Conservation (phyloP, 2,888 invertebrate species). For the Cephus sareptanus region DNA sequence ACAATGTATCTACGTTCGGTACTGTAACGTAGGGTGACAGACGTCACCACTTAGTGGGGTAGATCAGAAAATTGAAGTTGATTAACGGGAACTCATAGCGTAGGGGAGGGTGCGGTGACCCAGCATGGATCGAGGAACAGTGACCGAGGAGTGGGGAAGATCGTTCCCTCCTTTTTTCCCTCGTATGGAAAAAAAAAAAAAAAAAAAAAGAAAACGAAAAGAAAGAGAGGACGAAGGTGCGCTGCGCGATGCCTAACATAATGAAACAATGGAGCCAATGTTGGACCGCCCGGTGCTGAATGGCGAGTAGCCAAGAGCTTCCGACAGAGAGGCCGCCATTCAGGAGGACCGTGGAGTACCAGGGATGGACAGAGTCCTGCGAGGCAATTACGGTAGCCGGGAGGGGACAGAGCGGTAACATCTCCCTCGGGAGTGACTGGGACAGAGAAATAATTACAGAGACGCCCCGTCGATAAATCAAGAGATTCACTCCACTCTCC, state of each 20-base stretch:
- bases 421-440: slow-evolving; percentile 1
- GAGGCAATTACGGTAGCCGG: slow-evolving; percentile 55
- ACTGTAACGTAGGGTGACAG: neutral
- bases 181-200: neutral
- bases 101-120: neutral
- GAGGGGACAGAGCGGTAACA: slow-evolving; percentile 44
- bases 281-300: slow-evolving; percentile 22
- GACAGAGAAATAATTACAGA: slow-evolving; percentile 60
- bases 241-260: slow-evolving; percentile 7
- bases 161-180: neutral
- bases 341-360: slow-evolving; percentile 39
- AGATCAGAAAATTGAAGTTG: neutral
- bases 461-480: slow-evolving; percentile 64
- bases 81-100: neutral
- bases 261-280: slow-evolving; percentile 14
- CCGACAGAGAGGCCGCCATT: slow-evolving; percentile 42
- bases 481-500: slow-evolving; percentile 42
- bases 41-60: neutral
- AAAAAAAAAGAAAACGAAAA: neutral
- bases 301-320: slow-evolving; percentile 28
- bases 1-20: neutral
- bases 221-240: neutral
- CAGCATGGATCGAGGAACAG: neutral
- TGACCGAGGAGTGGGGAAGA: neutral
- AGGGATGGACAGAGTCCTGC: slow-evolving; percentile 34